Percentiles rank a stretch among this genome's conserved stretches.
Evolutionary conservation across 2,888 invertebrate genomes (phyloP).

Genomic region (Dynastes maya): DNA sequence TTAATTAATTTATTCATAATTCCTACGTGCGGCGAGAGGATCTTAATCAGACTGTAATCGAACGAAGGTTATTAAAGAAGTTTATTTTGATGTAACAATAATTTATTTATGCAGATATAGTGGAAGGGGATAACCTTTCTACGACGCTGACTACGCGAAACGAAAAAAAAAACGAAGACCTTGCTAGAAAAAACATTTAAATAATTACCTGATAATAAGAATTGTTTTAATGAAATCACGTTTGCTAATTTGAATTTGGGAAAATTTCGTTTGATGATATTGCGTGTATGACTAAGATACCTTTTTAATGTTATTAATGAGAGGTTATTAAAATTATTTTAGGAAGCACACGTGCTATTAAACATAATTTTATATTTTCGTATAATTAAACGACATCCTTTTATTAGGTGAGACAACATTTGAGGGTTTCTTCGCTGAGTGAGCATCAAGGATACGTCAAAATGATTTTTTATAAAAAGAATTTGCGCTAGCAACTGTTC

Average conservation of each 20-base stretch:
- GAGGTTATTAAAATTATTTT: slow-evolving; percentile 2
- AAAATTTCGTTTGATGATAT: not conserved
- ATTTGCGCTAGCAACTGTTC: too few relatives aligned
- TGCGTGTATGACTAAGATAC: not conserved
- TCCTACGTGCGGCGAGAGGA: too few relatives aligned
- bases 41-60: not conserved
- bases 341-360: not conserved
- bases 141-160: not conserved
- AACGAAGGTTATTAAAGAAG: slow-evolving; percentile 18
- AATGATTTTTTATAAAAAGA: too few relatives aligned
- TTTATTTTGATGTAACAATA: slow-evolving; percentile 2
- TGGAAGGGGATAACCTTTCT: slow-evolving; percentile 9
- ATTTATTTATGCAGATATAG: not conserved
- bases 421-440: too few relatives aligned
- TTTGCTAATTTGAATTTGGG: slow-evolving; percentile 27
- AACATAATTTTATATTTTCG: not conserved
- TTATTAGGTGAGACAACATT: too few relatives aligned
- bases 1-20: too few relatives aligned
- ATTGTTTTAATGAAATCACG: slow-evolving; percentile 4
- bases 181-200: slow-evolving; percentile 17
- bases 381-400: not conserved
- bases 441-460: too few relatives aligned
- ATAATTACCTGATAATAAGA: slow-evolving; percentile 14
- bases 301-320: not conserved
- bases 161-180: slow-evolving; percentile 12